These are phyloP conservation scores for Sitta europaea DNA, from an alignment of 2,113 vertebrate genomes.

Conservation along the genomic window DNA sequence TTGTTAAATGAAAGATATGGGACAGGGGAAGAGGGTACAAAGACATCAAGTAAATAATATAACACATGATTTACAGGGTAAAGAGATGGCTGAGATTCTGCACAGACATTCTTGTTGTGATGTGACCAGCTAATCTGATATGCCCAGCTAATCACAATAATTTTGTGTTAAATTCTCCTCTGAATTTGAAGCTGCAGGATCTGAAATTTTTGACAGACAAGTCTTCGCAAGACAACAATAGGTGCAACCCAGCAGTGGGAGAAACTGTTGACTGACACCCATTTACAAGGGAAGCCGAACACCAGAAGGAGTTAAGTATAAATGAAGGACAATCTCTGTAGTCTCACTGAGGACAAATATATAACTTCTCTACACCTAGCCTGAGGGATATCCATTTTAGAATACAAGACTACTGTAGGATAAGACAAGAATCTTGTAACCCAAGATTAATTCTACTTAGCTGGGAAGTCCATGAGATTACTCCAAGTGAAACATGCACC, in stretches of 20 bases:
- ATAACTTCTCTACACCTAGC: neutral
- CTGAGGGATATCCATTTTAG: slow-evolving; percentile 39
- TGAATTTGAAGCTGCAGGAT: neutral
- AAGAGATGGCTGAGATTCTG: neutral
- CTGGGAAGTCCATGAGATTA: slow-evolving; percentile 42
- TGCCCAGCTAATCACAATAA: neutral
- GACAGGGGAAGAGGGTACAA: neutral
- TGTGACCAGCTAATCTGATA: neutral
- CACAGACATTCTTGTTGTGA: neutral
- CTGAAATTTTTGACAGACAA: neutral
- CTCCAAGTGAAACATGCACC: slow-evolving; percentile 14
- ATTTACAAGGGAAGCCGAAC: neutral
- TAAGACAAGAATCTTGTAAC: slow-evolving; percentile 39
- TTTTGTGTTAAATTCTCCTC: neutral
- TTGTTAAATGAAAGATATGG: neutral
- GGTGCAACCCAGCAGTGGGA: neutral
- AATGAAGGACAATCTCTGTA: neutral
- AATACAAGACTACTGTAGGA: neutral
- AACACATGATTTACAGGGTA: neutral
- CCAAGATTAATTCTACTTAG: slow-evolving; percentile 52
- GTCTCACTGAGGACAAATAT: neutral
- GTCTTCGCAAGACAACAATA: neutral
- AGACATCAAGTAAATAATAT: neutral
- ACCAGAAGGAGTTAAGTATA: slow-evolving; percentile 20
- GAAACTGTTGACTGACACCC: neutral